Base-by-base conservation (phyloP, 2,888 invertebrate genomes). In the Eledone cirrhosa region DNA sequence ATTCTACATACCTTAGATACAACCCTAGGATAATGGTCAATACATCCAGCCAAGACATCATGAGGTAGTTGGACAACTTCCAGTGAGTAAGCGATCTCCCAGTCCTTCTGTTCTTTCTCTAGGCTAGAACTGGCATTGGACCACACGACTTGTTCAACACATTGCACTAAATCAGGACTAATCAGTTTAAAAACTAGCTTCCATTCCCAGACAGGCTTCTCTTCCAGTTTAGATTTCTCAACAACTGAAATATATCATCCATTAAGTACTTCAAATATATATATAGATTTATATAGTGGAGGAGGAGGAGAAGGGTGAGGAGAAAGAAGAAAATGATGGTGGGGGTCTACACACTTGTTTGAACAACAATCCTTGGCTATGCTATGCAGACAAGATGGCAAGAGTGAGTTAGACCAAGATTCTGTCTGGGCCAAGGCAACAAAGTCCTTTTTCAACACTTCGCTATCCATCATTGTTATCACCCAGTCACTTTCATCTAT, bases 181-280 rank as follows among this genome's bases (percentile, higher is more conserved):
- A 89, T 81, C 80, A 86, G 87, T 81, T 88, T 87, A 80, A 89
- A 89, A 78, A 86, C 85, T 47, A 86, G 79, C 75, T 86, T 86
- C 89, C 89, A 89, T 77, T 88, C 85, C 89, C 89, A 89, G 48
- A 81, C 80, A 14, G 87, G 81, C 77, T 84, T 85, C 78, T 88
- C 88, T 77, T 89, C 88, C 13, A 84, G 78, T 76, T 85, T 84
- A 69, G 84, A 85, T 80, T 87, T 87, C 79, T 89, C 89, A 47
- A 89, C 82, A 59, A 89, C 89, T 83, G 82, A 72, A 72, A 83
- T 31, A 78, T 22, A 53, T 53, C 53, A 53, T 22, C 53, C 53
- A 53, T 16, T 53, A 53, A n/a, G n/a, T n/a, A n/a, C n/a, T n/a
- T n/a, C n/a, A n/a, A 16, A 53, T 53, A 53, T 53, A 53, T 53